Evolutionary conservation across 30 jellyfish, hydroid and myxozoan species (phyloP), one percentile per base, ranked within the genome.

Genomic region (Turritopsis rubra): DNA sequence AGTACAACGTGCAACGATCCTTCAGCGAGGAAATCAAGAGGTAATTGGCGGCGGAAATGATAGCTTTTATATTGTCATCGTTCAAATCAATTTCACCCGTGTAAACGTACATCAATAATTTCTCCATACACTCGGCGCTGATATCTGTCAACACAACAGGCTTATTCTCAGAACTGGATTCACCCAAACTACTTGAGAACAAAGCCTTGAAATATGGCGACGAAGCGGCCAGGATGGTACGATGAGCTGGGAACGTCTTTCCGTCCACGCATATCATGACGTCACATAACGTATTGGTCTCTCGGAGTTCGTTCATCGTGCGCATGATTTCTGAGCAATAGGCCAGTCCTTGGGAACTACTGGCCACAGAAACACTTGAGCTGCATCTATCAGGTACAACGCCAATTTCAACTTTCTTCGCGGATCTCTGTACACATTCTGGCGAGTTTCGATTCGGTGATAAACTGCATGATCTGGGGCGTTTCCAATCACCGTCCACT

Each of bases 231-330:
- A 93, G 66, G 68, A 93, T 73, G 24, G 85, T 83, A 54, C 78
- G 83, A 82, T 93, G 99, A 0, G 96, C 99, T 27, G 79, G 31
- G 72, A 93, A 93, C 1, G 96, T 88, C 84, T 89, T 86, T 24
- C 99, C 99, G 80, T 89, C 99, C 23, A 93, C 99, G 70, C 99
- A 93, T 25, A 93, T 79, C 23, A 96, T 88, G 7, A 90, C 99
- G 84, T 93, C 99, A 78, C 99, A 93, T 21, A 93, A 85, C 26
- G 85, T 66, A 53, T 83, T 82, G n/a, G 93, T 53, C 65, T 93
- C 91, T 18, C 99, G 84, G 72, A 93, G 88, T 28, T 93, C 99
- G 75, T 88, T 81, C 80, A 93, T 80, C 29, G 88, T 85, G 65
- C 72, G 85, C 88, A 93, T 81, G 28, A 93, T 89, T 1, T 85